Percentiles rank a stretch among this genome's conserved stretches.
Evolutionary conservation across 1,140 invertebrate genomes (phyloP).

Genomic region (Drosophila kurseongensis): DNA sequence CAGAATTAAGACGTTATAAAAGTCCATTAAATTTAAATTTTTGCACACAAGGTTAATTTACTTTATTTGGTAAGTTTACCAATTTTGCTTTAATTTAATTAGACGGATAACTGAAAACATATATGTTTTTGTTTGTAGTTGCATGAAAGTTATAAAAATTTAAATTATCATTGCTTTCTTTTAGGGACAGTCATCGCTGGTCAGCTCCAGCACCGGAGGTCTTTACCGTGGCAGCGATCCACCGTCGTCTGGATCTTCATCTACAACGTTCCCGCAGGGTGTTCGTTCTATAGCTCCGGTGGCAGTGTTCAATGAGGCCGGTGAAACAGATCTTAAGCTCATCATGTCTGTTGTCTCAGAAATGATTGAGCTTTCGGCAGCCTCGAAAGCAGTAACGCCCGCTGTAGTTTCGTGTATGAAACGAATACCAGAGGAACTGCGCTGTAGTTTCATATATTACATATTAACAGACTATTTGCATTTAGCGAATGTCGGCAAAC

Average conservation of each 20-base stretch:
- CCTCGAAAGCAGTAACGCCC: constrained; percentile 37
- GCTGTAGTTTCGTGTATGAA: constrained; percentile 54
- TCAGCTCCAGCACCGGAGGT: constrained; percentile 33
- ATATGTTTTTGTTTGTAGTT: too few relatives aligned
- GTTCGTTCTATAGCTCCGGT: constrained; percentile 34
- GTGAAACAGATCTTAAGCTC: constrained; percentile 50
- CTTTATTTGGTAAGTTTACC: too few relatives aligned
- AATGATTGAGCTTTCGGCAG: constrained; percentile 62
- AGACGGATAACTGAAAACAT: too few relatives aligned
- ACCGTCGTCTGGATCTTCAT: constrained; percentile 2
- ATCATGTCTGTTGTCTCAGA: constrained; percentile 75
- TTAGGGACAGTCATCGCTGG: constrained; percentile 29
- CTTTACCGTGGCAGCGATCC: constrained; percentile 46
- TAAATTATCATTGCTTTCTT: not conserved
- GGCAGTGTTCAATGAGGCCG: constrained; percentile 63
- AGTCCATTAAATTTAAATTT: too few relatives aligned
- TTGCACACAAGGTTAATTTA: too few relatives aligned
- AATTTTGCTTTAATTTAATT: too few relatives aligned
- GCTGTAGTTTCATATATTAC: constrained; percentile 72
- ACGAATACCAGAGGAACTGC: constrained; percentile 55
- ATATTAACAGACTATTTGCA: constrained; percentile 80
- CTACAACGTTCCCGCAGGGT: constrained; percentile 2
- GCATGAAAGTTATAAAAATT: not conserved
- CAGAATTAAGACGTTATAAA: too few relatives aligned
- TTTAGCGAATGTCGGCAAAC: constrained; percentile 83